Base-by-base conservation (phyloP, 2,797 vertebrate genomes). In the Trematomus bernacchii region DNA sequence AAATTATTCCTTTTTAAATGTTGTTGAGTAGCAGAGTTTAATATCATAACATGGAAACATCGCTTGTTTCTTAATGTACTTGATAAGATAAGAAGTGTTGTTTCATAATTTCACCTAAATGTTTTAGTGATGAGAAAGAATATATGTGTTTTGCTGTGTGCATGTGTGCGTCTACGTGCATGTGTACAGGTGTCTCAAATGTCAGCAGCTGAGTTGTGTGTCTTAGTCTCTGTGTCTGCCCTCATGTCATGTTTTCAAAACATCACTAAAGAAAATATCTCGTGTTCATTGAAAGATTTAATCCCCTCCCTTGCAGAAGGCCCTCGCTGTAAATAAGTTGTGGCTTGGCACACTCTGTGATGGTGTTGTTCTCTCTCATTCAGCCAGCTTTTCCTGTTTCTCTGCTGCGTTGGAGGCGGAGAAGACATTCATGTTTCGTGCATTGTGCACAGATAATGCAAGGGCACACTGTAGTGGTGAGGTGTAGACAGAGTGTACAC, bases 211-310 rank as follows among this genome's bases (percentile, higher is more conserved):
- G 57, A 64, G 42, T 51, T 60, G 57, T 62, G 61, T 52, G 43
- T 83, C 43, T 77, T 48, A 21, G 37, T 57, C 47, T 58, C 5
- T 77, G 71, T 37, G 40, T 85, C 72, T 63, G 23, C 73, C 79
- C 76, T 62, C 75, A 85, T 82, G 66, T 74, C 40, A n/a, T 87
- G 80, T 85, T 87, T 78, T 73, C 72, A 66, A 76, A 88, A 84
- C 73, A 78, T 57, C 46, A 12, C 40, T 3, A 9, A 68, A 74
- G 11, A 82, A 84, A 81, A 86, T 72, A 61, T 77, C 71, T 81
- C 42, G 52, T 47, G 48, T 62, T 77, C 71, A 77, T 68, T 86
- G 62, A 80, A 67, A 73, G 69, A 81, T 78, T 82, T 57, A 65
- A 79, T 87, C 76, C 74, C 37, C 1, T 60, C 27, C 6, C 48